These are phyloP conservation scores for Dipodomys stephensi DNA, from an alignment of 2,113 vertebrate genomes.

Conservation along the genomic window DNA sequence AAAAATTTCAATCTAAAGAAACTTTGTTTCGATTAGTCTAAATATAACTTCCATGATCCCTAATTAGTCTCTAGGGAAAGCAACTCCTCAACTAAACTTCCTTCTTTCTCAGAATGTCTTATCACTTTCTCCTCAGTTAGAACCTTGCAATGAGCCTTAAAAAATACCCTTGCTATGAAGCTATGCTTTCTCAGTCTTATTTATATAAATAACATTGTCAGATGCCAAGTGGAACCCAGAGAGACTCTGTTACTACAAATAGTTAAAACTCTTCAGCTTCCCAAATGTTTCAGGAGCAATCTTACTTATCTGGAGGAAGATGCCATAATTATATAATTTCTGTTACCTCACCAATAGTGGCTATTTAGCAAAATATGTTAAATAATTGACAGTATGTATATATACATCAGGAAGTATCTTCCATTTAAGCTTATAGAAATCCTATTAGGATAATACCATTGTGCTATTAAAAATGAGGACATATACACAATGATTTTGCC, in stretches of 20 bases:
- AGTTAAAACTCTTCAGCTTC: background rate
- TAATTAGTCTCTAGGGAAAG: background rate
- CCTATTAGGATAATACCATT: background rate
- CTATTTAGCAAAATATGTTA: background rate
- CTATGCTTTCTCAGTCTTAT: background rate
- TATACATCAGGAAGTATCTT: background rate
- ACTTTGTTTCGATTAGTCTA: constrained; percentile 33
- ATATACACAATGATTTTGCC: background rate
- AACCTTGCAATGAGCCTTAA: background rate
- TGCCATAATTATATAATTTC: background rate
- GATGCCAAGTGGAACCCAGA: background rate
- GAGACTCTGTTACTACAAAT: background rate
- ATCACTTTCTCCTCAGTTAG: background rate
- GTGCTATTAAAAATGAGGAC: background rate
- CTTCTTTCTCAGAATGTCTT: background rate
- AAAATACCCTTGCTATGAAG: background rate
- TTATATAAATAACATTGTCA: background rate
- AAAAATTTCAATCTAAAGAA: background rate
- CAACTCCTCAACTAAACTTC: background rate
- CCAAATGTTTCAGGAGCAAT: background rate
- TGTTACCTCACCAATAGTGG: background rate
- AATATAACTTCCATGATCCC: background rate
- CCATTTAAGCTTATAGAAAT: background rate
- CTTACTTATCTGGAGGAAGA: background rate
- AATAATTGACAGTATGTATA: background rate